phyloP scores from a whole-genome alignment of 92 coral and sea anemone species.

The Bergia puertoricense region DNA sequence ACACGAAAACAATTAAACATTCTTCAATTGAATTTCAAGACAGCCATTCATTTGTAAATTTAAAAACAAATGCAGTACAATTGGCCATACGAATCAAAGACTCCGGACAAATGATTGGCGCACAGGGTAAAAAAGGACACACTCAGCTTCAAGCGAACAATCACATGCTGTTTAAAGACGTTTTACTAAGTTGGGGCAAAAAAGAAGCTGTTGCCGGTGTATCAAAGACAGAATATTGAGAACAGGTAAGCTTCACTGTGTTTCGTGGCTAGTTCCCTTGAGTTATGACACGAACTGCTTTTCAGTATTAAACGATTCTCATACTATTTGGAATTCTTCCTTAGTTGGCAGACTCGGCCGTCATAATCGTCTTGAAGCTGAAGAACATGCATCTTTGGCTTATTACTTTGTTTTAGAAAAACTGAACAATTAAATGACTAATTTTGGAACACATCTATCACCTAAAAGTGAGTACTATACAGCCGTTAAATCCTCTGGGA shows the following conservation, averaged over 20 bases:
- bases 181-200: neutral
- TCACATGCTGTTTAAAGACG: neutral
- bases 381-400: no score
- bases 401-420: neutral
- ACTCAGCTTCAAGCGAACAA: neutral
- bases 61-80: neutral
- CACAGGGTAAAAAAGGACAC: neutral
- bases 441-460: no score
- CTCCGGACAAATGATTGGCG: neutral
- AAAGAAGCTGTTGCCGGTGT: neutral
- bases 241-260: neutral
- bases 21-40: neutral
- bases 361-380: neutral
- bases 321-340: neutral
- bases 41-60: constrained; percentile 3
- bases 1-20: neutral
- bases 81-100: neutral
- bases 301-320: no score
- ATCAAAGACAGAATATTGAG: no score
- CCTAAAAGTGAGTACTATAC: no score
- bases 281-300: neutral
- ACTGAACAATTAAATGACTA: no score
- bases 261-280: no score
- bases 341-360: neutral
- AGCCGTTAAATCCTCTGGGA: no score